These are phyloP conservation scores for Neogobius melanostomus DNA, from an alignment of 2,113 vertebrate genomes.

Conservation along the genomic window DNA sequence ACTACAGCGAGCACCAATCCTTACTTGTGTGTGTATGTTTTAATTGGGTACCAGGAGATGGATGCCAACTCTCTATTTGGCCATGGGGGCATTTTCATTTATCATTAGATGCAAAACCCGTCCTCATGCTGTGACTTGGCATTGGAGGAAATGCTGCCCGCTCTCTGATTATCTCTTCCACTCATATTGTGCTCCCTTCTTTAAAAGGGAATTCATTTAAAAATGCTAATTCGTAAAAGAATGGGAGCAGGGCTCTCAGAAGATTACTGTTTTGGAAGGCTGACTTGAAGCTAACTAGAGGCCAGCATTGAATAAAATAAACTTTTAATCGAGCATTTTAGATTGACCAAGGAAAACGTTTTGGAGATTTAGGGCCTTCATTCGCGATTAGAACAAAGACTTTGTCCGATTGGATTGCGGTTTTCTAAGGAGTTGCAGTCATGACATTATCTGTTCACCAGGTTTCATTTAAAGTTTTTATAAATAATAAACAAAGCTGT, in stretches of 20 bases:
- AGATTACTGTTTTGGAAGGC: not conserved
- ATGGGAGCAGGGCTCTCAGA: slow-evolving; percentile 2
- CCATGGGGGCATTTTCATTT: not conserved
- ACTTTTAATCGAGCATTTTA: not conserved
- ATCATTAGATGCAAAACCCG: not conserved
- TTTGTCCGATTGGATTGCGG: not conserved
- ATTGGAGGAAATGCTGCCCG: not conserved
- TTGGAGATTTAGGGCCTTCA: not conserved
- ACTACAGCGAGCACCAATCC: not conserved
- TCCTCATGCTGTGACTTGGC: slow-evolving; percentile 9
- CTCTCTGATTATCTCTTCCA: not conserved
- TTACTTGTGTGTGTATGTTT: not conserved
- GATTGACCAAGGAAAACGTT: not conserved
- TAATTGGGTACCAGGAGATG: not conserved
- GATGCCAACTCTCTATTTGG: slow-evolving; percentile 11
- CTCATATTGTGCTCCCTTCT: slow-evolving; percentile 7
- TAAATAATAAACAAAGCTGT: no score
- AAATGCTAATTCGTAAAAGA: slow-evolving; percentile 16
- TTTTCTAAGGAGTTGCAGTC: no score
- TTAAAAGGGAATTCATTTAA: slow-evolving; percentile 8
- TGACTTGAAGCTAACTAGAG: not conserved
- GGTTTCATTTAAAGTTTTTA: no score
- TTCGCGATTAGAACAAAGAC: not conserved
- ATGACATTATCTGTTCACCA: no score
- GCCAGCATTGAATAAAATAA: not conserved